Evolutionary conservation across 2,888 invertebrate genomes (phyloP), one percentile per base, ranked within the genome.

Genomic region (Flabesymbios commensalis): DNA sequence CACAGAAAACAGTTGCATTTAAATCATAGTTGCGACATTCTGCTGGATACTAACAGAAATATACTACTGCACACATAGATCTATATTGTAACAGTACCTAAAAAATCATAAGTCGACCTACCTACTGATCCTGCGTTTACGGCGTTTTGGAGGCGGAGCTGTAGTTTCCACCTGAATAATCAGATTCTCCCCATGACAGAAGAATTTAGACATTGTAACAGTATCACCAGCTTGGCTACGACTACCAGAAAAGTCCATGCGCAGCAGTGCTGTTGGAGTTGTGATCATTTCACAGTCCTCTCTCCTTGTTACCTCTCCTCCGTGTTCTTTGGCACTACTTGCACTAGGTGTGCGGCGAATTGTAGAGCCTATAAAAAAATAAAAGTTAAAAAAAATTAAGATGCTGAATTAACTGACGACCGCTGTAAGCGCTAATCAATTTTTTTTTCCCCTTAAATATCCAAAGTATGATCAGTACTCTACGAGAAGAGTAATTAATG

Each of bases 91-190:
- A 10, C 10, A 14, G 39, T n/a, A n/a, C 39, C n/a, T 14, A 36
- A 36, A 10, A n/a, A 36, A n/a, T n/a, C 39, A 36, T 36, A 10
- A 36, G 10, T n/a, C 39, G 10, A 14, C 49, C 29, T 22, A 49
- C 49, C 49, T 49, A 47, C 17, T 57, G 36, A 24, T 28, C 5
- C 41, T n/a, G 26, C 41, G 53, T 39, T 24, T 31, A 76, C 69
- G 47, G 73, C 75, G 66, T 51, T 75, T 63, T 1, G 79, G 77
- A 3, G 81, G 80, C 1, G 87, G 87, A 0, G 86, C 86, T 1
- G 88, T 88, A 0, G 89, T 89, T 69, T 88, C 86, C 3, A 88
- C 86, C 67, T 87, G 82, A 3, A 89, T 82, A 55, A 88, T 84
- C 5, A 88, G 79, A 66, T 87, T 86, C 69, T 87, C 86, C 2